These are phyloP conservation scores for Dryomyza anilis DNA, from an alignment of 2,888 invertebrate genomes.

Conservation along the genomic window DNA sequence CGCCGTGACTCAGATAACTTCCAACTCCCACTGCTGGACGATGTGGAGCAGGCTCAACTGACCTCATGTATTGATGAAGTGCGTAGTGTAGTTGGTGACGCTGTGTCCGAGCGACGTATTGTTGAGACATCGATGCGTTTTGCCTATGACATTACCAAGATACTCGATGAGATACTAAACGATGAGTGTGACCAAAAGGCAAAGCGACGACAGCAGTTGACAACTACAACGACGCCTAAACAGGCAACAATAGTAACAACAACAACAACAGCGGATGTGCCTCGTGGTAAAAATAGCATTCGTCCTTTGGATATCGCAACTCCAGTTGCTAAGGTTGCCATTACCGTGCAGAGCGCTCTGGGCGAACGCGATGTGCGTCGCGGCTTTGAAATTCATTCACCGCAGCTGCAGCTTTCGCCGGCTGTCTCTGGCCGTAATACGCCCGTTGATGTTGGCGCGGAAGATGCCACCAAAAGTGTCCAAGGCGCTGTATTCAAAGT, in stretches of 20 bases:
- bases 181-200: constrained; percentile 51
- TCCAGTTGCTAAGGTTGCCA: constrained; percentile 9
- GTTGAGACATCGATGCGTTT: constrained; percentile 73
- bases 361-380: constrained; percentile 47
- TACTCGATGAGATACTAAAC: constrained; percentile 75
- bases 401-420: constrained; percentile 75
- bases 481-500: constrained; percentile 44
- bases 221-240: constrained; percentile 45
- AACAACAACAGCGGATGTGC: constrained; percentile 16
- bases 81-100: constrained; percentile 78
- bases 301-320: background rate
- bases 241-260: constrained; percentile 25
- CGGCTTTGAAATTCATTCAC: constrained; percentile 62
- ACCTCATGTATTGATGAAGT: constrained; percentile 85
- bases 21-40: constrained; percentile 65
- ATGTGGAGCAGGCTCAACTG: constrained; percentile 74
- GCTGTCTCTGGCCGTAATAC: constrained; percentile 66
- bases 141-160: constrained; percentile 74
- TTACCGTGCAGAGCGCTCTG: constrained; percentile 34
- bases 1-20: constrained; percentile 61
- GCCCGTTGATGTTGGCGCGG: constrained; percentile 57
- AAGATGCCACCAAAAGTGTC: constrained; percentile 38
- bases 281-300: constrained; percentile 32
- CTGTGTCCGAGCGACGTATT: constrained; percentile 74
- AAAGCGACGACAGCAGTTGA: constrained; percentile 34